Conservation (phyloP, 2,888 invertebrate species). For the Eugnorisma glareosa region DNA sequence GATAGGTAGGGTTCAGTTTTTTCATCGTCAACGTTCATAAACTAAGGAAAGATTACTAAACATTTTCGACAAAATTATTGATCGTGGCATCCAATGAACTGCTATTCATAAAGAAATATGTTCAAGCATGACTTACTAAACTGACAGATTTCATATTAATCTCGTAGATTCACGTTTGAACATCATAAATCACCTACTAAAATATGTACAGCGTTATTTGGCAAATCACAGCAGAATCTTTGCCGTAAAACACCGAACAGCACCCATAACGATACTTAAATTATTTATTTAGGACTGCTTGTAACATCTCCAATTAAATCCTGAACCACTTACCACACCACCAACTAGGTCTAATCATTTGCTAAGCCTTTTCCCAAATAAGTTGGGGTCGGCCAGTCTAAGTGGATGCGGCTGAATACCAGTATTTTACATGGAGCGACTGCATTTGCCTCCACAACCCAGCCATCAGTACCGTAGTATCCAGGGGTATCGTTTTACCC, state of each 20-base stretch:
- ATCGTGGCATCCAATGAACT: not conserved
- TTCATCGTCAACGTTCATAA: not conserved
- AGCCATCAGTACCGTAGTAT: too few species aligned
- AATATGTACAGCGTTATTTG: slow-evolving; percentile 23
- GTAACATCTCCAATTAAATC: not conserved
- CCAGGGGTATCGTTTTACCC: too few species aligned
- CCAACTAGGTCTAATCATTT: too few species aligned
- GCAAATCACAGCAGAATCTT: not conserved
- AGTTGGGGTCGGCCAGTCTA: too few species aligned
- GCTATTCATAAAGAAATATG: not conserved
- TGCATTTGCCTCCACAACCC: too few species aligned
- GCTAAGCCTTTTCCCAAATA: too few species aligned
- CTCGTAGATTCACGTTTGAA: slow-evolving; percentile 14
- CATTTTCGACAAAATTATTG: not conserved
- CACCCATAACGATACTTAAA: not conserved
- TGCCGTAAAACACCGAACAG: not conserved
- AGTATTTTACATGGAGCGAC: too few species aligned
- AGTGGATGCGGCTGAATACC: too few species aligned
- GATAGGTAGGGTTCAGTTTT: too few species aligned
- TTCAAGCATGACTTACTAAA: not conserved
- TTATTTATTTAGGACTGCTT: not conserved
- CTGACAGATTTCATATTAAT: slow-evolving; percentile 4
- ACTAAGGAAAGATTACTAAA: not conserved
- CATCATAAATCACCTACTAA: slow-evolving; percentile 19
- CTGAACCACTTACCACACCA: not conserved